phyloP scores from a whole-genome alignment of 2,888 invertebrate genomes.

The Mythimna albipuncta region DNA sequence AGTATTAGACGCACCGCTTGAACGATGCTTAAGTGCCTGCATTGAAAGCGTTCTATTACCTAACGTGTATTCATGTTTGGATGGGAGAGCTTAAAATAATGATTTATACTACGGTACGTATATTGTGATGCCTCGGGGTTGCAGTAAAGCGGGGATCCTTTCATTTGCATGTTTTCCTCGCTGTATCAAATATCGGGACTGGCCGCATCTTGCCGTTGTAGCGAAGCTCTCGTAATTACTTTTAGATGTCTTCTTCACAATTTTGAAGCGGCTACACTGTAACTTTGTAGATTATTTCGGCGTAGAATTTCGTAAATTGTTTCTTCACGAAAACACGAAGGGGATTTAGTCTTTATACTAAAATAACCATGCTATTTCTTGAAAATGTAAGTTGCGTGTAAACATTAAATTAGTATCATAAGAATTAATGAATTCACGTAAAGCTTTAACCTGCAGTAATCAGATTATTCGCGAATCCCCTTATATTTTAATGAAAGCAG shows the following conservation, averaged over 20 bases:
- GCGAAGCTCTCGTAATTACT: constrained; percentile 76
- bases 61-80: constrained; percentile 65
- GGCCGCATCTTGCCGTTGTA: constrained; percentile 67
- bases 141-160: constrained; percentile 75
- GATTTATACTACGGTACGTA: constrained; percentile 63
- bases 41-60: constrained; percentile 66
- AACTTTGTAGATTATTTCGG: constrained; percentile 1
- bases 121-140: constrained; percentile 52
- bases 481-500: not conserved
- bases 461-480: not conserved
- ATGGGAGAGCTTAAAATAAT: constrained; percentile 67
- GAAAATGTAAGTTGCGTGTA: no score
- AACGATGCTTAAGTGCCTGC: constrained; percentile 62
- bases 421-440: not conserved
- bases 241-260: constrained; percentile 77
- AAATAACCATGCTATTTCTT: not conserved
- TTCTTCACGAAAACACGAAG: not conserved
- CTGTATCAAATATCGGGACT: constrained; percentile 82
- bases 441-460: not conserved
- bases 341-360: not conserved
- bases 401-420: not conserved
- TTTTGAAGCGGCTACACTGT: constrained; percentile 31
- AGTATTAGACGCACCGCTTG: constrained; percentile 46
- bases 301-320: not conserved
- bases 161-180: constrained; percentile 86